Percentiles rank a stretch among this genome's conserved stretches.
Conservation (phyloP, 1,140 invertebrate genomes). For the Drosophila equinoxialis region DNA sequence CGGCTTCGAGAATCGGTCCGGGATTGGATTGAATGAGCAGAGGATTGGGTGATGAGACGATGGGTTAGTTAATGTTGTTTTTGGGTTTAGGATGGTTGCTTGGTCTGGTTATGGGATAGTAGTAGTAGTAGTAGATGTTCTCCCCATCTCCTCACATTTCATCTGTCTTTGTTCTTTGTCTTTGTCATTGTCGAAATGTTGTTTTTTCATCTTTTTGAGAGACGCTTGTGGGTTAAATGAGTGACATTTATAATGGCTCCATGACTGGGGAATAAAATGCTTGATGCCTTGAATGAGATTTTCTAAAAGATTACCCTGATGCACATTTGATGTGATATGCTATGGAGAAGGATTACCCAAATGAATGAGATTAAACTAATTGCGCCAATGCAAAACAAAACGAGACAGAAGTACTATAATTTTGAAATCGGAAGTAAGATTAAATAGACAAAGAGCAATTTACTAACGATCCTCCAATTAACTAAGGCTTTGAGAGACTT, state of each 20-base stretch:
- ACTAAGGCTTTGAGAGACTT: too few relatives aligned
- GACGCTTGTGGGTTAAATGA: slow-evolving; percentile 67
- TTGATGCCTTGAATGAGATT: slow-evolving; percentile 37
- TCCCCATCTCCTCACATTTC: background rate
- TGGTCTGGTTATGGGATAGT: slow-evolving; percentile 51
- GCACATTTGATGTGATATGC: slow-evolving; percentile 37
- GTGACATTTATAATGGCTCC: slow-evolving; percentile 55
- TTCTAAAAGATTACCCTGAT: slow-evolving; percentile 52
- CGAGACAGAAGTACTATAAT: too few relatives aligned
- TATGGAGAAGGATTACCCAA: slow-evolving; percentile 20
- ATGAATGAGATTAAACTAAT: slow-evolving; percentile 25
- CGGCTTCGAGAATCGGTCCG: slow-evolving; percentile 43
- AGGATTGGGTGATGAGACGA: slow-evolving; percentile 45
- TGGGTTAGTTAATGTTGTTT: slow-evolving; percentile 19
- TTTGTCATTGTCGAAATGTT: background rate
- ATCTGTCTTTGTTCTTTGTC: slow-evolving; percentile 50
- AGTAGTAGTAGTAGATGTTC: too few relatives aligned
- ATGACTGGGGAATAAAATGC: slow-evolving; percentile 60
- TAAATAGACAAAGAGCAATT: background rate
- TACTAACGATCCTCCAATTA: too few relatives aligned
- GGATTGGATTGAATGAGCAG: background rate
- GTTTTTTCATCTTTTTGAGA: slow-evolving; percentile 6
- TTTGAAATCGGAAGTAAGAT: too few relatives aligned
- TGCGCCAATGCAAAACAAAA: too few relatives aligned
- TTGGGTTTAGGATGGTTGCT: slow-evolving; percentile 53